Evolutionary conservation across 1,140 invertebrate species (phyloP).

Genomic region (Drosophila ercepeae): DNA sequence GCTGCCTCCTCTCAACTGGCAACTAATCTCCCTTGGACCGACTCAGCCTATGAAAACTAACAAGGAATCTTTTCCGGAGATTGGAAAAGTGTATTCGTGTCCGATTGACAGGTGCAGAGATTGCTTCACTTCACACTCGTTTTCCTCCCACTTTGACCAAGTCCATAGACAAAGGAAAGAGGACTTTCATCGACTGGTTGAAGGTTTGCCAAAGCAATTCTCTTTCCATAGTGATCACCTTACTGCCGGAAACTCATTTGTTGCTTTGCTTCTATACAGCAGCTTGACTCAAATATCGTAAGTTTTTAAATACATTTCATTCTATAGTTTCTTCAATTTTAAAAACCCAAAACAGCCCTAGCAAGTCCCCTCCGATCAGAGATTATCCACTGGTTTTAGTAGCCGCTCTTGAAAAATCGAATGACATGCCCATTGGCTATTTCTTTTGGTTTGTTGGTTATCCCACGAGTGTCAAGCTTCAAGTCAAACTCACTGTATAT

Average conservation of each 20-base stretch:
- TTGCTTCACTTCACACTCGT: neutral
- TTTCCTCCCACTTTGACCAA: neutral
- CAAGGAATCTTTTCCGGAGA: too few species aligned
- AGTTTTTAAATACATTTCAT: neutral
- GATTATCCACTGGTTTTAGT: constrained; percentile 2
- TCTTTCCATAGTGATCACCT: neutral
- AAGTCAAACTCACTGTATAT: constrained; percentile 1
- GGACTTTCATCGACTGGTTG: neutral
- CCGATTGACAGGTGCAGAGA: neutral
- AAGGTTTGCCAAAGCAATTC: constrained; percentile 9
- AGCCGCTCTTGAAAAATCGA: neutral
- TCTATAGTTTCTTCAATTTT: too few species aligned
- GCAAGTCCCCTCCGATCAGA: neutral
- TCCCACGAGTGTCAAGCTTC: neutral
- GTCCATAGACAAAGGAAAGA: neutral
- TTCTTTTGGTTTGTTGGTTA: constrained; percentile 10
- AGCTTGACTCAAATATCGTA: neutral
- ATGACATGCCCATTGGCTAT: neutral
- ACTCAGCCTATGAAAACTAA: neutral
- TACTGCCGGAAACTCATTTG: neutral
- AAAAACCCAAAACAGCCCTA: neutral
- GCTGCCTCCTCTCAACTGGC: neutral
- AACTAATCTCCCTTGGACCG: neutral
- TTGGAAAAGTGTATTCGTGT: neutral
- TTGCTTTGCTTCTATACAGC: constrained; percentile 1